Base-by-base conservation (phyloP, 2,113 vertebrate genomes). In the Ailurus styani region DNA sequence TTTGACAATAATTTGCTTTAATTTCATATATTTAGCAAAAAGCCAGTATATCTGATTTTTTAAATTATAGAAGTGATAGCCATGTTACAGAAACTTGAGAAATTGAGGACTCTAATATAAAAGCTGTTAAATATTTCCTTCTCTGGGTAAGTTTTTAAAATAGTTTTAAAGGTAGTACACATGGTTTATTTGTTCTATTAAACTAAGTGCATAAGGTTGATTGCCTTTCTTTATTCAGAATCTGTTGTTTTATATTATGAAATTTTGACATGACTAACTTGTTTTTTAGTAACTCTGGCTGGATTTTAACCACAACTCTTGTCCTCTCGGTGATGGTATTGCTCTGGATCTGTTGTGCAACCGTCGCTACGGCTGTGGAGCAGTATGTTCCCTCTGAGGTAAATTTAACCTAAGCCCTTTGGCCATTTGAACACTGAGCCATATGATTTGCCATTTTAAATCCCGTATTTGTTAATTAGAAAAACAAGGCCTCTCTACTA, bases 261-360 rank as follows among this genome's bases (percentile, higher is more conserved):
- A 52, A 42, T 29, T 64, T 20, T 97, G 75, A 96, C 64, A 2
- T 13, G 52, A 66, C 52, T 98, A 77, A 68, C 42, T 90, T 94
- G 0, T 72, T 23, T 97, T 98, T 52, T 96, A 99, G 99, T 98
- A 99, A 99, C 98, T 99, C 99, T 34, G 99, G 99, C 3, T 99
- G 99, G 99, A 99, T 99, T 98, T 98, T 99, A 82, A 99, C 99
- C 52, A 99, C 99, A 66, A 99, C 99, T 0, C 98, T 99, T 0
- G 97, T 99, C 94, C 99, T 99, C 72, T 99, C 99, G 0, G 99
- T 99, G 91, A 96, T 99, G 98, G 99, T 99, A 37, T 98, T 99
- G 86, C 99, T 99, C 93, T 99, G 99, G 99, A 99, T 99, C 97
- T 99, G 99, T 97, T 99, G 99, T 96, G 99, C 99, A 0, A 99